phyloP scores from a whole-genome alignment of 2,888 invertebrate genomes.

The Lithophane socia region DNA sequence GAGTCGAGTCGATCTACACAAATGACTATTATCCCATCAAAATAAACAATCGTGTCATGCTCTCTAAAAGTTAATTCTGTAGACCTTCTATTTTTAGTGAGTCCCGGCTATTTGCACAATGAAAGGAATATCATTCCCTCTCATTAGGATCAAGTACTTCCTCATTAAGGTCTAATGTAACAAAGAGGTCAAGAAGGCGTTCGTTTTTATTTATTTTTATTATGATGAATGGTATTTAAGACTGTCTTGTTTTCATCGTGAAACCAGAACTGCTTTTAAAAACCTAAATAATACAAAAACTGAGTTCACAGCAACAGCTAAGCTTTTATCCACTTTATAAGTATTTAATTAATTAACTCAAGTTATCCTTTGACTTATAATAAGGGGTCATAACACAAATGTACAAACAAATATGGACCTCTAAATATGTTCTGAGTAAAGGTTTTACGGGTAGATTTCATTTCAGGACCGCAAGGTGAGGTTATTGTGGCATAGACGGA shows the following conservation, averaged over 20 bases:
- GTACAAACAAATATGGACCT: slow-evolving; percentile 67
- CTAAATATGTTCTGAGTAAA: slow-evolving; percentile 67
- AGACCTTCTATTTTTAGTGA: slow-evolving; percentile 20
- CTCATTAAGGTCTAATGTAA: slow-evolving; percentile 53
- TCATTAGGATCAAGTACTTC: slow-evolving; percentile 56
- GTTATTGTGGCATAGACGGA: slow-evolving; percentile 26
- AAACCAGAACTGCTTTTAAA: not conserved
- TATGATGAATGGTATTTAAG: slow-evolving; percentile 6
- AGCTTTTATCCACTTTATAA: slow-evolving; percentile 32
- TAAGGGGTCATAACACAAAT: slow-evolving; percentile 54
- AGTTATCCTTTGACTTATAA: slow-evolving; percentile 34
- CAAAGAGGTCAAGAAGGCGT: slow-evolving; percentile 29
- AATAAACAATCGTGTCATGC: slow-evolving; percentile 6
- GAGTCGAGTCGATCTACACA: too few species aligned
- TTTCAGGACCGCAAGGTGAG: slow-evolving; percentile 62
- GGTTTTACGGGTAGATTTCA: slow-evolving; percentile 72
- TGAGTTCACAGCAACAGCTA: not conserved
- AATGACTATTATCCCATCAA: not conserved
- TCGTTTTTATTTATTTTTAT: slow-evolving; percentile 20
- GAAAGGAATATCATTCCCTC: slow-evolving; percentile 47
- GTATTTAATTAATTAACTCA: slow-evolving; percentile 46
- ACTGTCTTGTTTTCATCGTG: slow-evolving; percentile 1
- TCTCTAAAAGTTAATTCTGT: slow-evolving; percentile 30
- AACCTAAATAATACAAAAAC: slow-evolving; percentile 4
- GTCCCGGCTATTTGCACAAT: slow-evolving; percentile 48